Conservation (phyloP, 2,797 vertebrate species). For the Lycodopsis pacificus region DNA sequence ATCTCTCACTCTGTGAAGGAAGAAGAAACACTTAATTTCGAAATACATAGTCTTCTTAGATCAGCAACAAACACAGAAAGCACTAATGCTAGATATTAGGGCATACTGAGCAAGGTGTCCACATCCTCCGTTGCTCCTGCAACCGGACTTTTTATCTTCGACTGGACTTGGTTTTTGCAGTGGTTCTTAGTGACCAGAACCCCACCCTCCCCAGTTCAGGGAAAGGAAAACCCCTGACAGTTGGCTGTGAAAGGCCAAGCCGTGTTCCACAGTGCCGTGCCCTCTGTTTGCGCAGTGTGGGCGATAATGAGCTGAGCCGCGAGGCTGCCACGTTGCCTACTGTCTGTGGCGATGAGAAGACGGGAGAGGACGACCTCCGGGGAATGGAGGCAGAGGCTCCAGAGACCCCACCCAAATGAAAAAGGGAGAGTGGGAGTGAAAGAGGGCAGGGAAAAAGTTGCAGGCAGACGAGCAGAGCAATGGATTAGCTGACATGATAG, state of each 20-base stretch:
- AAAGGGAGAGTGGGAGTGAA: conserved; percentile 40
- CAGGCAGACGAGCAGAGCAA: conserved; percentile 22
- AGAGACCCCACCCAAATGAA: conserved; percentile 56
- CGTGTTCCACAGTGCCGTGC: conserved; percentile 56
- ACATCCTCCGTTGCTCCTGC: neutral
- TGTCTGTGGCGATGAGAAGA: conserved; percentile 63
- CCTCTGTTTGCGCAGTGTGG: conserved; percentile 68
- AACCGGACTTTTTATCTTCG: neutral
- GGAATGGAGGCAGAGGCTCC: conserved; percentile 48
- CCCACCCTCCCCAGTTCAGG: conserved; percentile 30
- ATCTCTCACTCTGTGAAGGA: neutral
- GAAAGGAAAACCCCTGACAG: conserved; percentile 61
- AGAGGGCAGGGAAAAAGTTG: conserved; percentile 38
- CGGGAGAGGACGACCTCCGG: conserved; percentile 57
- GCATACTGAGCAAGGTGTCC: neutral
- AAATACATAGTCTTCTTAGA: neutral
- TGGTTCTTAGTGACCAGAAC: conserved; percentile 17
- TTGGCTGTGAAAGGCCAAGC: conserved; percentile 57
- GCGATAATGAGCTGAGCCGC: conserved; percentile 80
- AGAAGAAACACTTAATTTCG: neutral
- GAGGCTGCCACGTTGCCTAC: conserved; percentile 67
- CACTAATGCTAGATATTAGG: neutral
- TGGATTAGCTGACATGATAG: conserved; percentile 56
- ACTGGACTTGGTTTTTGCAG: neutral
- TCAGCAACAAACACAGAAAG: neutral